Evolutionary conservation across 2,113 vertebrate genomes (phyloP).

Genomic region (Synodontis membranacea): DNA sequence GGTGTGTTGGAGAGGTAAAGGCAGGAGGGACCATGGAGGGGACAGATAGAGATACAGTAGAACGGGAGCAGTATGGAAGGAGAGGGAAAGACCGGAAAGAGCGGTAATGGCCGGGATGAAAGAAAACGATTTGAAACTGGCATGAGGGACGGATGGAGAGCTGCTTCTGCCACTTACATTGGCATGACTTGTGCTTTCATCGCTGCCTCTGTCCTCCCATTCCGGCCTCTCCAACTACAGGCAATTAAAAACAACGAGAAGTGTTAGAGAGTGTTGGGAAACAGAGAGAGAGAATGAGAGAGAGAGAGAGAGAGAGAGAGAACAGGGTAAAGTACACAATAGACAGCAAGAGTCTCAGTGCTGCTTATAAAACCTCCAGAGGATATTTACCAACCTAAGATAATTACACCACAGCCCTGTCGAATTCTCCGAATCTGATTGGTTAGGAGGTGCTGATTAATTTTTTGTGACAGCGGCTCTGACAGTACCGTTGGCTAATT

Average conservation of each 20-base stretch:
- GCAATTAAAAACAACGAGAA: constrained; percentile 59
- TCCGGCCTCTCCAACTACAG: constrained; percentile 71
- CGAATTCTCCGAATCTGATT: not conserved
- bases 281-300: not conserved
- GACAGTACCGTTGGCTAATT: not conserved
- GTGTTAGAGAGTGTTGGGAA: constrained; percentile 32
- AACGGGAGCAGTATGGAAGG: not conserved
- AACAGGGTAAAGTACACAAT: not conserved
- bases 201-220: constrained; percentile 72
- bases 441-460: not conserved
- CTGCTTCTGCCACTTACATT: constrained; percentile 69
- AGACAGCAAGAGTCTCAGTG: not conserved
- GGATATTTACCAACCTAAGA: constrained; percentile 4
- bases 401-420: constrained; percentile 13
- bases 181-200: constrained; percentile 71
- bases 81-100: constrained; percentile 8
- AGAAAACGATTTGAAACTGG: too few species aligned
- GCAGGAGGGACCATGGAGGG: not conserved
- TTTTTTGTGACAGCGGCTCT: not conserved
- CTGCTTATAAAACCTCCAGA: constrained; percentile 42
- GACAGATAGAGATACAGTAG: too few species aligned
- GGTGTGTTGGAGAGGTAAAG: not conserved
- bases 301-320: not conserved
- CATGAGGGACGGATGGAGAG: not conserved
- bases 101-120: constrained; percentile 1